phyloP scores from a whole-genome alignment of 2,797 vertebrate genomes.

The Anguilla anguilla region DNA sequence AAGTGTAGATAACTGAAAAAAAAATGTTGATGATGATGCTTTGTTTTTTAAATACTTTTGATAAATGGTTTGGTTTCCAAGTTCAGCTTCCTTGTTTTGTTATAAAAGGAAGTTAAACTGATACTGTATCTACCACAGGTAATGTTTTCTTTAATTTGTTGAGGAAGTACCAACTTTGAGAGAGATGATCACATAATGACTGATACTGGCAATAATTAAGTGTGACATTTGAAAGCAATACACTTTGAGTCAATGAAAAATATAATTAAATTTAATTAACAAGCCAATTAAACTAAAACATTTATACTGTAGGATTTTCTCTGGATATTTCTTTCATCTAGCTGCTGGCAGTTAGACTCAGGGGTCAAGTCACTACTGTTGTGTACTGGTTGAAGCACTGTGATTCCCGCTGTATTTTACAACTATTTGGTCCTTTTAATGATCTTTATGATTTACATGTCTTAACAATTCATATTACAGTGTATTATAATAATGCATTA shows the following conservation, averaged over 20 bases:
- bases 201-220: not conserved
- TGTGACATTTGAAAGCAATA: not conserved
- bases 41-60: constrained; percentile 11
- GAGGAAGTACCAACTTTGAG: not conserved
- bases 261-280: not conserved
- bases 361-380: constrained; percentile 48
- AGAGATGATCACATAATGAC: not conserved
- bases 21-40: constrained; percentile 4
- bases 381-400: not conserved
- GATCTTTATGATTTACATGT: not conserved
- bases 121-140: not conserved
- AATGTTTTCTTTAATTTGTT: not conserved
- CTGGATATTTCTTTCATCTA: constrained; percentile 5
- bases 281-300: not conserved
- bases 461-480: not conserved
- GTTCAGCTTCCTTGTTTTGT: constrained; percentile 6
- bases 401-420: not conserved
- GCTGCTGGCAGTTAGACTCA: constrained; percentile 29
- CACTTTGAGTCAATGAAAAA: not conserved
- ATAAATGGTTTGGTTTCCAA: constrained; percentile 23
- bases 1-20: constrained; percentile 59
- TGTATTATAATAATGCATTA: not conserved
- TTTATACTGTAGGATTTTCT: not conserved
- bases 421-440: not conserved
- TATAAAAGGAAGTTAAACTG: not conserved